Evolutionary conservation across 2,888 invertebrate genomes (phyloP), one percentile per base, ranked within the genome.

Genomic region (Brachyptera risi): DNA sequence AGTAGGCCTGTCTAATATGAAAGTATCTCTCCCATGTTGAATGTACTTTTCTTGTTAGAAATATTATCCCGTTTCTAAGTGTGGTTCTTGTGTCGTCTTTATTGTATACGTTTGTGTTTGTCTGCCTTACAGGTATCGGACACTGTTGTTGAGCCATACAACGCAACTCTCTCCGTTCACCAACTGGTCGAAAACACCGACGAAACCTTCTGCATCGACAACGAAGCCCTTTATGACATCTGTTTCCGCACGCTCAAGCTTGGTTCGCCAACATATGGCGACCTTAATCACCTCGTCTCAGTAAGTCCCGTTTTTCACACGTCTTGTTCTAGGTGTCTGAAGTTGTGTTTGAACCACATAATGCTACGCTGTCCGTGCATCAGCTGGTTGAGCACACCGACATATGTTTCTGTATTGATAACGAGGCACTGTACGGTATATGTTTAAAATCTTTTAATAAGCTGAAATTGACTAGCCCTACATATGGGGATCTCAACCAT

Each of bases 371-470:
- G 56, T 91, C 91, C 27, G 88, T 90, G 65, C 90, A 90, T 70
- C 90, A 90, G 73, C 78, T 92, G 68, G 90, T 92, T 66, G 92
- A 92, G 76, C 91, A 92, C 75, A 91, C 91, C 56, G 92, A 92
- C 71, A 91, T 91, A 75, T 91, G 91, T 1, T 92, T 87, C 73
- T 92, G 91, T 76, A 92, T 92, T 75, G 92, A 87, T 71, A 87
- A 87, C 70, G 87, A 87, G 73, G 87, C 87, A 31, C 76, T 87
- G 19, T 87, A 87, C 76, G 90, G 92, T 71, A 92, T 92, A 70
- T 92, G 92, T 79, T 92, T n/a, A n/a, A n/a, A n/a, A n/a, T n/a
- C n/a, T n/a, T n/a, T 91, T 79, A 83, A 92, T 70, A 92, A 92
- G 15, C 79, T 92, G 65, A 92, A 92, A 77, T 82, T 89, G 19